A percentile compares a stretch with the other conserved stretches of the same genome.
These are phyloP conservation scores for Ichneumoninae sp. DNA, from an alignment of 2,888 invertebrate genomes.

Conservation along the genomic window DNA sequence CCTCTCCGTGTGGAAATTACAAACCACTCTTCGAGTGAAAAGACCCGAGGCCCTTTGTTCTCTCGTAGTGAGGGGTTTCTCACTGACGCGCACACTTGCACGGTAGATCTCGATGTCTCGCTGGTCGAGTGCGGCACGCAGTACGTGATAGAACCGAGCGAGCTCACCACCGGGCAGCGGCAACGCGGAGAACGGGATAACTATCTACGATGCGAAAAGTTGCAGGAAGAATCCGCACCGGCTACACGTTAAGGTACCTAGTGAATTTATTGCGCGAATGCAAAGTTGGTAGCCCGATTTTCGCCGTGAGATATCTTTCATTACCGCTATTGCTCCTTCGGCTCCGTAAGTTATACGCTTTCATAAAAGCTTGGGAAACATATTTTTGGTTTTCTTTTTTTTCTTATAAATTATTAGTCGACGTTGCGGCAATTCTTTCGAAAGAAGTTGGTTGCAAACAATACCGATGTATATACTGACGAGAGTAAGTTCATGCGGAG, in stretches of 20 bases:
- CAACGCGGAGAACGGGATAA: slow-evolving; percentile 11
- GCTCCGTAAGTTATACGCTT: background rate
- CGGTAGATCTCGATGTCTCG: slow-evolving; percentile 49
- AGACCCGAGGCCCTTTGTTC: slow-evolving; percentile 46
- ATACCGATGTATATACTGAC: too few species aligned
- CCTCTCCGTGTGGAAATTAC: slow-evolving; percentile 47
- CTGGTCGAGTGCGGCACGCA: background rate
- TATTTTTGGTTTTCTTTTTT: background rate
- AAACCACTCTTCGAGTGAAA: slow-evolving; percentile 54
- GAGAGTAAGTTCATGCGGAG: background rate
- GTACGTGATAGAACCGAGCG: slow-evolving; percentile 19
- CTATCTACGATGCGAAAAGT: slow-evolving; percentile 33
- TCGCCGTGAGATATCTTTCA: slow-evolving; percentile 12
- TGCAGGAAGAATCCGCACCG: slow-evolving; percentile 9
- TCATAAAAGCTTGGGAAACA: background rate
- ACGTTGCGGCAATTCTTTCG: background rate
- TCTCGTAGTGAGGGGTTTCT: slow-evolving; percentile 34
- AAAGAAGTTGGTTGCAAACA: slow-evolving; percentile 38
- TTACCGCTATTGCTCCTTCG: background rate
- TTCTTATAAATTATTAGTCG: background rate
- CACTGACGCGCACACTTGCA: slow-evolving; percentile 4
- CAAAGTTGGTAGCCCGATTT: slow-evolving; percentile 50
- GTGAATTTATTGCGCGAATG: slow-evolving; percentile 42
- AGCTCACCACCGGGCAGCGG: slow-evolving; percentile 17
- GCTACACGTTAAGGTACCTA: slow-evolving; percentile 20